Conservation (phyloP, 1,140 invertebrate genomes). For the Drosophila simulans region DNA sequence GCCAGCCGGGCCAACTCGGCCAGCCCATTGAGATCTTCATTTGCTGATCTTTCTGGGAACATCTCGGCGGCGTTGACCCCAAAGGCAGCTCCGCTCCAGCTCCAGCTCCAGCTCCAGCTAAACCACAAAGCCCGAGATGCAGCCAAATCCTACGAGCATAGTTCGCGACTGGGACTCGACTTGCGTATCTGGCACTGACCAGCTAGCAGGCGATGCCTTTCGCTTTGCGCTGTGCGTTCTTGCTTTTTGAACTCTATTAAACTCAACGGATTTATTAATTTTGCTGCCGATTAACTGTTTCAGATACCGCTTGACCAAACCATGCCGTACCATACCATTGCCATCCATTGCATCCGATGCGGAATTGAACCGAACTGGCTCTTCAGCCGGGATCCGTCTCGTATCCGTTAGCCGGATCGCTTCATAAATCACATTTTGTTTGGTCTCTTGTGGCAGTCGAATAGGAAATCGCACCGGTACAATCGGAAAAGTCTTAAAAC, state of each 20-base stretch:
- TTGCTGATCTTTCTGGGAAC: slow-evolving; percentile 83
- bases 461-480: slow-evolving; percentile 40
- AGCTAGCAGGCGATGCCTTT: slow-evolving; percentile 30
- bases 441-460: slow-evolving; percentile 45
- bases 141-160: slow-evolving; percentile 11
- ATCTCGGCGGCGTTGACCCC: slow-evolving; percentile 80
- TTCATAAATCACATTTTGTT: slow-evolving; percentile 71
- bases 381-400: slow-evolving; percentile 14
- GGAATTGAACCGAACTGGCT: slow-evolving; percentile 9
- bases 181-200: slow-evolving; percentile 61
- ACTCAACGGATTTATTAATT: slow-evolving; percentile 82
- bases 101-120: not conserved
- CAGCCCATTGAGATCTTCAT: slow-evolving; percentile 81
- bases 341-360: not conserved
- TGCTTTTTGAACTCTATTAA: slow-evolving; percentile 81
- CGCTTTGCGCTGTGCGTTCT: slow-evolving; percentile 42
- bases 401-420: slow-evolving; percentile 72
- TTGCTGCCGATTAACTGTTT: slow-evolving; percentile 81
- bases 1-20: slow-evolving; percentile 42
- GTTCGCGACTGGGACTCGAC: slow-evolving; percentile 37
- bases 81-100: slow-evolving; percentile 48
- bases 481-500: slow-evolving; percentile 37
- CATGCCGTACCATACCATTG: slow-evolving; percentile 16
- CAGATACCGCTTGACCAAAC: slow-evolving; percentile 73
- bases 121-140: slow-evolving; percentile 19